Conservation (phyloP, 2,113 vertebrate genomes). For the Zonotrichia leucophrys region DNA sequence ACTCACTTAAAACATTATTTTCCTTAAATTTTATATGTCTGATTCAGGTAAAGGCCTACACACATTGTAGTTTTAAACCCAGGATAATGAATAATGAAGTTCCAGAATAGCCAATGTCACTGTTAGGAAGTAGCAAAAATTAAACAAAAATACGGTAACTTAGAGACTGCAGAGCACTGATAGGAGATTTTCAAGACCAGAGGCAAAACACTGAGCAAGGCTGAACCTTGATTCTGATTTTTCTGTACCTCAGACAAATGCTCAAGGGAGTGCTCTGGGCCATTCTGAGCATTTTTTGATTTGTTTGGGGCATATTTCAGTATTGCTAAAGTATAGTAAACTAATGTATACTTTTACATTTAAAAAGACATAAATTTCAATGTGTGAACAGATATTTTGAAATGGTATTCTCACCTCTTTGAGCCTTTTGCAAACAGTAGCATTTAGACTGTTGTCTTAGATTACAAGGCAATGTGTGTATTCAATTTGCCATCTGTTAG, state of each 20-base stretch:
- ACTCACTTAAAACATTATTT: background rate
- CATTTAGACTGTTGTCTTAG: background rate
- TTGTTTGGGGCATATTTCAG: background rate
- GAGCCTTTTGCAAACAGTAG: background rate
- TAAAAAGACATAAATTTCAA: background rate
- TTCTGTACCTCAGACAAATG: background rate
- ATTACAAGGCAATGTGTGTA: too few species aligned
- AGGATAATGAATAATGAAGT: background rate
- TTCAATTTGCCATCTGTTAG: too few species aligned
- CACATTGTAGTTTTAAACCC: background rate
- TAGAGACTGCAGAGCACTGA: background rate
- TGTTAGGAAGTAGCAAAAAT: background rate
- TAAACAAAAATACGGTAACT: background rate
- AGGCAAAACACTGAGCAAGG: background rate
- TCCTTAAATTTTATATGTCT: background rate
- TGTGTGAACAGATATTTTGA: background rate
- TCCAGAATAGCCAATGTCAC: background rate
- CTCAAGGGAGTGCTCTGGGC: background rate
- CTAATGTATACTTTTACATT: background rate
- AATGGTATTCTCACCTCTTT: background rate
- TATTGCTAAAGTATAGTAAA: background rate
- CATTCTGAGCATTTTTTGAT: accelerated
- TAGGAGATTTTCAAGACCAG: background rate
- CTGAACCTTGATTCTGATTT: background rate
- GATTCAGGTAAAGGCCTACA: background rate